These are phyloP conservation scores for Drosophila kambysellisi DNA, from an alignment of 2,888 invertebrate species.

Conservation along the genomic window DNA sequence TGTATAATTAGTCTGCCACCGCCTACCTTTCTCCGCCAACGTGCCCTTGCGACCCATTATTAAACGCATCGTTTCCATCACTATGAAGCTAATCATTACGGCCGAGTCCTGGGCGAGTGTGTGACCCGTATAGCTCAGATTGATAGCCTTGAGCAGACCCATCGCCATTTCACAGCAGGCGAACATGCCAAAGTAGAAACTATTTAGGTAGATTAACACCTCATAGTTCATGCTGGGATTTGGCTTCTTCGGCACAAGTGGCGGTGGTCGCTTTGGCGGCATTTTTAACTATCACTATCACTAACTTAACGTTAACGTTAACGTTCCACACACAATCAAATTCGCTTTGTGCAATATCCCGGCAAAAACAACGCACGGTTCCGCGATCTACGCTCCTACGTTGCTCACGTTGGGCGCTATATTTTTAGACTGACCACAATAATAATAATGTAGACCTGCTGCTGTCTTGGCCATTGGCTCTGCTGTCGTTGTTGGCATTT, in stretches of 20 bases:
- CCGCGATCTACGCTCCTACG: slow-evolving; percentile 28
- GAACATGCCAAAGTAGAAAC: slow-evolving; percentile 94
- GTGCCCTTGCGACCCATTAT: slow-evolving; percentile 92
- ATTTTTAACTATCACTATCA: slow-evolving; percentile 53
- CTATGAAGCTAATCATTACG: slow-evolving; percentile 90
- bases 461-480: slow-evolving; percentile 49
- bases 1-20: slow-evolving; percentile 14
- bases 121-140: slow-evolving; percentile 91
- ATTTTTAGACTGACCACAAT: slow-evolving; percentile 83
- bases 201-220: slow-evolving; percentile 93
- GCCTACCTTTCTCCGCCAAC: slow-evolving; percentile 83
- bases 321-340: slow-evolving; percentile 2
- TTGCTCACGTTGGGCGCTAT: slow-evolving; percentile 73
- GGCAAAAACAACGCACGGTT: slow-evolving; percentile 25
- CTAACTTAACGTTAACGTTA: slow-evolving; percentile 9
- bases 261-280: slow-evolving; percentile 79
- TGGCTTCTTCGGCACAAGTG: slow-evolving; percentile 86
- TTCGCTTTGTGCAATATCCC: slow-evolving; percentile 30
- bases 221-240: slow-evolving; percentile 93
- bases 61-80: slow-evolving; percentile 93
- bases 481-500: slow-evolving; percentile 19
- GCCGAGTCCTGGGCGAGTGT: slow-evolving; percentile 92
- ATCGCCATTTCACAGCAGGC: slow-evolving; percentile 92
- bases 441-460: slow-evolving; percentile 66
- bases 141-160: slow-evolving; percentile 92